Percentiles rank a stretch among this genome's conserved stretches.
These are phyloP conservation scores for Paedocypris sp. DNA, from an alignment of 2,113 vertebrate genomes.

Conservation along the genomic window DNA sequence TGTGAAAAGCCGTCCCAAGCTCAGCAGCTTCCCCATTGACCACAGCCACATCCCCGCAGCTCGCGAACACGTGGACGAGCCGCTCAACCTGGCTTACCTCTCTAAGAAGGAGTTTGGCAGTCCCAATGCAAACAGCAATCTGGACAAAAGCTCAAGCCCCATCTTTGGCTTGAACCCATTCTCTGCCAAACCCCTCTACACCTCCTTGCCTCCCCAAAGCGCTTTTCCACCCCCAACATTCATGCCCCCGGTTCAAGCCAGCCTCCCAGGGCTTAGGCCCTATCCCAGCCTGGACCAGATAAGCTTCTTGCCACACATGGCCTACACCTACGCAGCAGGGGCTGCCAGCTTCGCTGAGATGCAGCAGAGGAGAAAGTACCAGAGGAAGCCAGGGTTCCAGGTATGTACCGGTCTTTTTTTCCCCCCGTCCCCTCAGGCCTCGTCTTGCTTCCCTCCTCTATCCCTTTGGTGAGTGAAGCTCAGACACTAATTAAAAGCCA, in stretches of 20 bases:
- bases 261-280: slow-evolving; percentile 89
- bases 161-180: slow-evolving; percentile 95
- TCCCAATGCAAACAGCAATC: slow-evolving; percentile 69
- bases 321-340: slow-evolving; percentile 96
- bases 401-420: no score
- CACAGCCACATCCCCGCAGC: slow-evolving; percentile 81
- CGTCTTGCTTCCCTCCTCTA: not conserved
- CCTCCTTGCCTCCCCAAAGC: slow-evolving; percentile 91
- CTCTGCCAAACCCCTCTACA: slow-evolving; percentile 89
- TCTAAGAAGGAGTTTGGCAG: slow-evolving; percentile 90
- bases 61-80: slow-evolving; percentile 91
- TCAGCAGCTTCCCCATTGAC: slow-evolving; percentile 79
- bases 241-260: slow-evolving; percentile 95
- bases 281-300: slow-evolving; percentile 98
- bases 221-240: slow-evolving; percentile 92
- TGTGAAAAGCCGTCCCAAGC: slow-evolving; percentile 85
- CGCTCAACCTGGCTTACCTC: slow-evolving; percentile 95
- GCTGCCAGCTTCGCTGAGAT: slow-evolving; percentile 97
- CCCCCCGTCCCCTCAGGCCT: not conserved
- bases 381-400: slow-evolving; percentile 99
- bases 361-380: slow-evolving; percentile 98
- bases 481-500: slow-evolving; percentile 53
- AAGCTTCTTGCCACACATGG: slow-evolving; percentile 99
- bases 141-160: slow-evolving; percentile 97
- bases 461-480: slow-evolving; percentile 31